Percentiles rank a stretch among this genome's conserved stretches.
phyloP scores from a whole-genome alignment of 2,113 vertebrate species.

The Progne subis region DNA sequence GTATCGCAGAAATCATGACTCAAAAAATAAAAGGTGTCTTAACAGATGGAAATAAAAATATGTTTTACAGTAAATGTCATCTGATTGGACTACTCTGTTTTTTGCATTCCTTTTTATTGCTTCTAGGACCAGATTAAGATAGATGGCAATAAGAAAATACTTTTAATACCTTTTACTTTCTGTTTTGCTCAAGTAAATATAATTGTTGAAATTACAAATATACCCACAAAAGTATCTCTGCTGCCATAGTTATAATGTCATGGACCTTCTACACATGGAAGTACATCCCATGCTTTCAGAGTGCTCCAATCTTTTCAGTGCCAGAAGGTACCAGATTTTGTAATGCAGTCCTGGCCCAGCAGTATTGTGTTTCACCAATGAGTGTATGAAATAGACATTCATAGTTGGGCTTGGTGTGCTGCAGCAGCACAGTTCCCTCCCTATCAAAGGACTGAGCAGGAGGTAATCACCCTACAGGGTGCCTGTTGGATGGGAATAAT shows the following conservation, averaged over 20 bases:
- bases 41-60: neutral
- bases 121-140: neutral
- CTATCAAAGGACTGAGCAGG: neutral
- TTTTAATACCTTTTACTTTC: neutral
- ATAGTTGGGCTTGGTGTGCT: neutral
- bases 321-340: neutral
- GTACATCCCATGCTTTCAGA: neutral
- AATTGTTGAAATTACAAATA: neutral
- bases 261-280: neutral
- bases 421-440: neutral
- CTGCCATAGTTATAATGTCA: neutral
- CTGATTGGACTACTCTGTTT: neutral
- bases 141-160: neutral
- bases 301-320: neutral
- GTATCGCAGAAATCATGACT: neutral
- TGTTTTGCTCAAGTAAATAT: neutral
- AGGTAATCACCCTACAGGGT: neutral
- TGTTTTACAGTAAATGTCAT: neutral
- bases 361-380: fast-evolving
- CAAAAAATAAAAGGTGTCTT: neutral
- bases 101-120: neutral
- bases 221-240: neutral
- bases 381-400: neutral
- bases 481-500: neutral
- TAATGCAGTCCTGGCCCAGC: neutral